Evolutionary conservation across 2,797 vertebrate species (phyloP).

Genomic region (Antrozous pallidus): DNA sequence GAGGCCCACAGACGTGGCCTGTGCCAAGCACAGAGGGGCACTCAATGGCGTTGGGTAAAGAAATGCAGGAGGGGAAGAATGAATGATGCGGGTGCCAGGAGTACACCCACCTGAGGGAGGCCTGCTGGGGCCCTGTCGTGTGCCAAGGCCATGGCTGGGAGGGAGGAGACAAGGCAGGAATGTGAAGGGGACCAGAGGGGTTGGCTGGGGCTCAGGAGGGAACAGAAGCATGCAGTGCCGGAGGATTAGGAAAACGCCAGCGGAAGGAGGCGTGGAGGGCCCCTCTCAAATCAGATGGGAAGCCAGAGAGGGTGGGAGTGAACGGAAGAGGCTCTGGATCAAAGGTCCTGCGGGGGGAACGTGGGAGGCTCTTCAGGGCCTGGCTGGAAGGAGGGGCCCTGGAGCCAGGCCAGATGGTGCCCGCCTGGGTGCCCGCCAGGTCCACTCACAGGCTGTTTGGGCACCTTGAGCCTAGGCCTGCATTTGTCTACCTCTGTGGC

Average conservation of each 20-base stretch:
- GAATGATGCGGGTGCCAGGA: accelerated
- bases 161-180: not conserved
- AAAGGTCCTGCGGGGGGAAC: not conserved
- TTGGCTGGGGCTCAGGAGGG: not conserved
- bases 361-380: not conserved
- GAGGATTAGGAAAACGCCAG: not conserved
- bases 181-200: not conserved
- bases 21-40: accelerated
- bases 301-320: not conserved
- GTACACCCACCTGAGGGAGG: not conserved
- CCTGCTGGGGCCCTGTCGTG: accelerated
- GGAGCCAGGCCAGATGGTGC: accelerated
- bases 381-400: not conserved
- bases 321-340: not conserved
- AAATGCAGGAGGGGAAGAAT: not conserved
- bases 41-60: accelerated
- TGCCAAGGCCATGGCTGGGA: not conserved
- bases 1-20: accelerated
- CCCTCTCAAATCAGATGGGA: not conserved
- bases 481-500: not conserved
- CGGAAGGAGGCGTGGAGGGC: conserved; percentile 29
- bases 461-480: not conserved
- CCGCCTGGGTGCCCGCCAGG: not conserved
- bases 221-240: not conserved
- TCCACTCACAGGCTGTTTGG: no score